Evolutionary conservation across 1,140 invertebrate species (phyloP), one percentile per base, ranked within the genome.

Genomic region (Platyscapa corneri): DNA sequence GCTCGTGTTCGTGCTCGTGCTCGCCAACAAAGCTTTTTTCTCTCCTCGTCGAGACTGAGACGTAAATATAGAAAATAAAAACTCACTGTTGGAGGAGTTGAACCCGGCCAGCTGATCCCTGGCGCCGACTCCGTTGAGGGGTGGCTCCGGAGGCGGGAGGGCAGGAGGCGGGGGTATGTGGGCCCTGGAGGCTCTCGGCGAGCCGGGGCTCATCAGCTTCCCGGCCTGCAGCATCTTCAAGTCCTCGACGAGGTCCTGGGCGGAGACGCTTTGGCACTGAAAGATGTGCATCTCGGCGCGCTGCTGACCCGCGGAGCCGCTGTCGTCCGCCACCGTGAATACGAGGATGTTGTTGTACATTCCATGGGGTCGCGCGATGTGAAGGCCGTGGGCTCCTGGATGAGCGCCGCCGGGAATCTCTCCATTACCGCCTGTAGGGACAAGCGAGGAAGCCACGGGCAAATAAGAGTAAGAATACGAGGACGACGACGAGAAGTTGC

Each of bases 321-420:
- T 90, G 88, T 95, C 95, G 79, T 95, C 94, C 1, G 96, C 95
- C 49, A 99, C 98, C 84, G 99, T 98, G 93, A 99, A 99, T 34
- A 99, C 97, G 88, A 99, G 94, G 89, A 99, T 98, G 92, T 99
- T 99, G 94, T 99, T 99, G 94, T 99, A 99, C 90, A 99, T 96
- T 99, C 98, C 93, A 97, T 97, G 20, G 97, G 97, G 93, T 99
- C 98, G 76, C 97, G 96, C 84, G 97, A 98, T n/a, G 97, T 98
- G 92, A 99, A 99, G 7, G 98, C 98, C 14, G 98, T 99, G 0
- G 99, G 99, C 87, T 99, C 97, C 91, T 98, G 96, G 70, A 99
- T 98, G 87, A 98, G 94, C 60, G 97, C 95, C 39, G 98, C 96
- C 0, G 98, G 98, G 93, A 99, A 99, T 88, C 97, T 95, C 93